phyloP scores from a whole-genome alignment of 1,140 invertebrate genomes.

The Triops cancriformis region DNA sequence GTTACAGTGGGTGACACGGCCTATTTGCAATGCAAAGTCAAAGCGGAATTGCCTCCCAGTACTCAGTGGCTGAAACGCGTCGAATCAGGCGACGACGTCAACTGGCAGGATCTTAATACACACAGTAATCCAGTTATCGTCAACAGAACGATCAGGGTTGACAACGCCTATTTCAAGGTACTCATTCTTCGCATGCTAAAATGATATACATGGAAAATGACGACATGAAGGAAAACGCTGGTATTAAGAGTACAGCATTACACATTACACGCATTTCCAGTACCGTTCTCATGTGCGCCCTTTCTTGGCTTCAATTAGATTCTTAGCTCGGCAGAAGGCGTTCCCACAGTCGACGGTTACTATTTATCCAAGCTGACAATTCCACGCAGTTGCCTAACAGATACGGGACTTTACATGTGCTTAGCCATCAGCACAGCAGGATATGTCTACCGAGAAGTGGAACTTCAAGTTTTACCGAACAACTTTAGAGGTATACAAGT shows the following conservation, averaged over 20 bases:
- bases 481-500: neutral
- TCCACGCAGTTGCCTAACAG: neutral
- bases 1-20: neutral
- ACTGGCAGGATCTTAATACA: neutral
- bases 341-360: neutral
- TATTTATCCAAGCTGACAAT: neutral
- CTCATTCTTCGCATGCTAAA: too few species aligned
- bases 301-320: neutral
- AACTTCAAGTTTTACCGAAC: neutral
- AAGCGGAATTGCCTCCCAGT: neutral
- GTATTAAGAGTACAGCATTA: too few species aligned
- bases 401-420: neutral
- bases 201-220: neutral
- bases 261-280: too few species aligned
- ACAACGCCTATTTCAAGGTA: neutral
- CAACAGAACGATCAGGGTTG: neutral
- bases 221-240: neutral
- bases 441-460: neutral
- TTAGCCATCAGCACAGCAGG: constrained; percentile 1
- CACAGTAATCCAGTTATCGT: neutral
- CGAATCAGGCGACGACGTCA: neutral
- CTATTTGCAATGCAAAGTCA: constrained; percentile 6
- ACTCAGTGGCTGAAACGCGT: neutral
- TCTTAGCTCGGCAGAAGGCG: neutral
- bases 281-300: too few species aligned